These are phyloP conservation scores for Enoplolaimus lenunculus DNA, from an alignment of 2,888 invertebrate genomes.

Conservation along the genomic window DNA sequence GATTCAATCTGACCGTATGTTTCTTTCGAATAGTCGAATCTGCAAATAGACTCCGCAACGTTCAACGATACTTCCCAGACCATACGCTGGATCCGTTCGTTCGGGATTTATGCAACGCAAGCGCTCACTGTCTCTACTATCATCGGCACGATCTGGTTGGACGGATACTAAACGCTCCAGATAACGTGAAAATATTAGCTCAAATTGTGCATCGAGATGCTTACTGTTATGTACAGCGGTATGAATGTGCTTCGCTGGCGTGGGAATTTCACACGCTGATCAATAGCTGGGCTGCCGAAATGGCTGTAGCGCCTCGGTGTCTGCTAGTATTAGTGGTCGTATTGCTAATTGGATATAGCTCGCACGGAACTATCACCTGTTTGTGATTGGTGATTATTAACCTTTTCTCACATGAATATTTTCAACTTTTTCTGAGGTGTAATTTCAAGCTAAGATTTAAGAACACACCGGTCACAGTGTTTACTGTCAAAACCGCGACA, in stretches of 20 bases:
- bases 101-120: constrained; percentile 1
- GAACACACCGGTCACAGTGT: too few species aligned
- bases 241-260: background rate
- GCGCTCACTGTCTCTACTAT: background rate
- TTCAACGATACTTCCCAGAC: background rate
- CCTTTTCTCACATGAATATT: too few species aligned
- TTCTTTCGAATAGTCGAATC: constrained; percentile 12
- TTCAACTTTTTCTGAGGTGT: too few species aligned
- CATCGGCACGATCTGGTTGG: constrained; percentile 8
- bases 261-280: background rate
- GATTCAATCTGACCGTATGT: constrained; percentile 10
- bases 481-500: too few species aligned
- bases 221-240: constrained; percentile 3
- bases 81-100: background rate
- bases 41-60: background rate
- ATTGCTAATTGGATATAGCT: too few species aligned
- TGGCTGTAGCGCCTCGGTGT: too few species aligned
- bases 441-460: too few species aligned
- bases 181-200: constrained; percentile 3
- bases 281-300: too few species aligned
- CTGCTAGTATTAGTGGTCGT: too few species aligned
- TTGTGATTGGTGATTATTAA: too few species aligned
- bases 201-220: constrained; percentile 11
- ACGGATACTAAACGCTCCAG: constrained; percentile 7
- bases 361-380: too few species aligned